Base-by-base conservation (phyloP, 2,888 invertebrate species). In the Cyrtodaria siliqua region DNA sequence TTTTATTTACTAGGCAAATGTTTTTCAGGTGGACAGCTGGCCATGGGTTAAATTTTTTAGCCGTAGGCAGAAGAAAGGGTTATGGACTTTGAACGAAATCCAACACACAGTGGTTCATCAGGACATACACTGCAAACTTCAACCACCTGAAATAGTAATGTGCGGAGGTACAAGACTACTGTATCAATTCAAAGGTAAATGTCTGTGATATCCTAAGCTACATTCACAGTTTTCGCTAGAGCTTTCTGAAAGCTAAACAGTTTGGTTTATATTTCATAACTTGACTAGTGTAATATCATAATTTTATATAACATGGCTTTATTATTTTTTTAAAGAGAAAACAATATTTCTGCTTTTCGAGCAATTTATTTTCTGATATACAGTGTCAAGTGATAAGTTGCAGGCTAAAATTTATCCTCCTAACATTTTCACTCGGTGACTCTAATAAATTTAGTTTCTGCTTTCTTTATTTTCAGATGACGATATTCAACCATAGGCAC, bases 1-100 rank as follows among this genome's bases (percentile, higher is more conserved):
- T 40, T 47, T 47, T 47, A 47, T 47, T 47, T 8, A 33, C 12
- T 33, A 33, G 33, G 33, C 33, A 33, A 33, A 53, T 53, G 20
- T 20, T 53, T 53, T 49, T 52, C 20, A 53, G 42, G 64, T 66
- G 55, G 56, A 66, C 26, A 18, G 29, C 18, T 66, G 64, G 56
- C 64, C 64, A 56, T 66, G 64, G 57, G 66, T 66, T 24, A 44
- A 29, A 24, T 66, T 66, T 66, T 49, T 66, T 57, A 33, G 33
- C 29, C 56, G 14, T 4, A 56, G 49, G 49, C 49, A 24, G 56
- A 66, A 55, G 33, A 55, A 57, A 40, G 42, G 44, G 44, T 26
- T 66, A 14, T 66, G 55, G 64, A 20, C 55, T 2, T 44, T 56
- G 29, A 66, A 20, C 18, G 64, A 66, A 6, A 27, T 56, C 14